These are phyloP conservation scores for Orius laevigatus DNA, from an alignment of 1,140 invertebrate species.

Conservation along the genomic window DNA sequence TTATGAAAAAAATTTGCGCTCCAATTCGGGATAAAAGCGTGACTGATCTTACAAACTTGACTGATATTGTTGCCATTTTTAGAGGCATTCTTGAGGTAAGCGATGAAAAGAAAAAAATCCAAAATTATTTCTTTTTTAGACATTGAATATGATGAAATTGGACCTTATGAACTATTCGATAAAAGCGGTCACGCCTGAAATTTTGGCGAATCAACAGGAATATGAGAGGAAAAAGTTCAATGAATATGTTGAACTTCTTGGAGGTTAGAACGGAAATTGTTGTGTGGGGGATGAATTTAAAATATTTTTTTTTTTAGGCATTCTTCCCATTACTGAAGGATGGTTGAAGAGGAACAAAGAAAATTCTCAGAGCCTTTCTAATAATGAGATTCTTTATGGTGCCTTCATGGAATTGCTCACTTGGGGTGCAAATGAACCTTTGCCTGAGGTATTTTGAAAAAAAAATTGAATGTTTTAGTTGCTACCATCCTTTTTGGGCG, in stretches of 20 bases:
- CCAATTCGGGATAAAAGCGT: slow-evolving; percentile 83
- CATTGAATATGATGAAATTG: slow-evolving; percentile 77
- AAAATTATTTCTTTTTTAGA: slow-evolving; percentile 25
- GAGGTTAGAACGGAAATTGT: too few species aligned
- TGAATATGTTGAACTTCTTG: slow-evolving; percentile 45
- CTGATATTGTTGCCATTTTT: slow-evolving; percentile 73
- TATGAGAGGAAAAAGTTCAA: slow-evolving; percentile 87
- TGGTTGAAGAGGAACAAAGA: slow-evolving; percentile 7
- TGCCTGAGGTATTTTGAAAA: slow-evolving; percentile 5
- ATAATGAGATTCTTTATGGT: slow-evolving; percentile 1
- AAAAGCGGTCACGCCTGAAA: slow-evolving; percentile 68
- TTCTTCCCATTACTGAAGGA: slow-evolving; percentile 5
- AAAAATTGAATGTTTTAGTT: too few species aligned
- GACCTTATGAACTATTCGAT: slow-evolving; percentile 93
- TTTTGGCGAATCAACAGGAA: slow-evolving; percentile 67
- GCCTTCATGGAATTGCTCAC: slow-evolving; percentile 10
- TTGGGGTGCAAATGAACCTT: slow-evolving; percentile 1
- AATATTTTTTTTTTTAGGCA: too few species aligned
- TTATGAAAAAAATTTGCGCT: slow-evolving; percentile 81
- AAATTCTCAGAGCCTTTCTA: neutral
- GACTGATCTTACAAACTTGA: slow-evolving; percentile 50
- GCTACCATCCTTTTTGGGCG: too few species aligned
- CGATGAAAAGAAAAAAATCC: too few species aligned
- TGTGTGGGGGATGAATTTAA: too few species aligned
- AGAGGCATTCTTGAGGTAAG: slow-evolving; percentile 49